Conservation (phyloP, 2,888 invertebrate genomes). For the Melinaea marsaeus region DNA sequence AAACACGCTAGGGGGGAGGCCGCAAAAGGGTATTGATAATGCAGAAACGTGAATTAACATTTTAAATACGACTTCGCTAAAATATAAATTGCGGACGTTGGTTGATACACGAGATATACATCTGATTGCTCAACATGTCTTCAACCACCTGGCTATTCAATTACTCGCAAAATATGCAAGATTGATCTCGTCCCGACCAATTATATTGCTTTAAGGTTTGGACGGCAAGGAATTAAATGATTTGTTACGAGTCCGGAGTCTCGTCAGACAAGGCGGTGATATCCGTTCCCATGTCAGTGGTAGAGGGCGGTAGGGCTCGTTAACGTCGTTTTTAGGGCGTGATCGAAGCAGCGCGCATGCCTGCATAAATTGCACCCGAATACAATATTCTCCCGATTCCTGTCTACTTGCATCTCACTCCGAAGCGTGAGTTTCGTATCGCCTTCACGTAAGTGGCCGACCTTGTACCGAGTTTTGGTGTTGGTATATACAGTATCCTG, state of each 20-base stretch:
- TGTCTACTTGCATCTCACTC: constrained; percentile 38
- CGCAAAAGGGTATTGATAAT: constrained; percentile 53
- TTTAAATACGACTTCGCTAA: constrained; percentile 14
- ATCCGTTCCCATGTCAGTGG: constrained; percentile 64
- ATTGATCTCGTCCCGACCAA: no score
- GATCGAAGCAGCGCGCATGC: constrained; percentile 71
- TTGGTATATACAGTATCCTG: constrained; percentile 32
- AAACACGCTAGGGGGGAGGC: constrained; percentile 60
- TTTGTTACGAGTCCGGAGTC: constrained; percentile 17
- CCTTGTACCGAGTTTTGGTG: constrained; percentile 56
- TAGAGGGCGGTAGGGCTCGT: constrained; percentile 53
- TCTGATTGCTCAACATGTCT: no score
- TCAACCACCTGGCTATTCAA: no score
- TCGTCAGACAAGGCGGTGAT: constrained; percentile 41
- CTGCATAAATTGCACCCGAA: constrained; percentile 67
- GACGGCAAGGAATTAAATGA: no score
- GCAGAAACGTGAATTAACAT: constrained; percentile 25
- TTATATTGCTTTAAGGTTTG: no score
- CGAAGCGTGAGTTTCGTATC: constrained; percentile 26
- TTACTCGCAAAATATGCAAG: no score
- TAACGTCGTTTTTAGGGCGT: constrained; percentile 72
- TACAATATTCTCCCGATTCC: constrained; percentile 48
- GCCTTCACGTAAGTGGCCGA: constrained; percentile 39
- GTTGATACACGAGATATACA: background rate
- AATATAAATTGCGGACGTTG: constrained; percentile 3